These are phyloP conservation scores for Onychomys arenicola DNA, from an alignment of 2,797 vertebrate species.

Conservation along the genomic window DNA sequence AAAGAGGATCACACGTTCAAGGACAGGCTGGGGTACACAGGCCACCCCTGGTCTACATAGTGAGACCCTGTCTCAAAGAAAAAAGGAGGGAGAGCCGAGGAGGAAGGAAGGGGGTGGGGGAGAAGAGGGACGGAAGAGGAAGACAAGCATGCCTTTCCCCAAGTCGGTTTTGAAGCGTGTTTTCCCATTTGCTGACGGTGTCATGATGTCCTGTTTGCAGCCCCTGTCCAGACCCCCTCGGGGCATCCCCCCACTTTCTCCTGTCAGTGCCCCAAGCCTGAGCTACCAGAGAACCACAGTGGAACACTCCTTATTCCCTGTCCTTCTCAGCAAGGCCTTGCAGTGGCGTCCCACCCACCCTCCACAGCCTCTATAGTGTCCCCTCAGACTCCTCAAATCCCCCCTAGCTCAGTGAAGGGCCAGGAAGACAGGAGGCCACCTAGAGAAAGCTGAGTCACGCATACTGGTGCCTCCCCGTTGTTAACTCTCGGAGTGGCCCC, in stretches of 20 bases:
- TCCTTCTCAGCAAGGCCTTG: not conserved
- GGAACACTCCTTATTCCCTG: not conserved
- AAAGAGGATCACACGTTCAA: not conserved
- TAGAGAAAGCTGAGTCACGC: not conserved
- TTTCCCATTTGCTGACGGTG: not conserved
- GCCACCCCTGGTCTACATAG: not conserved
- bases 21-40: not conserved
- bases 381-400: not conserved
- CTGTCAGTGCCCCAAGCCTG: not conserved
- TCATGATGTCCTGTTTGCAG: not conserved
- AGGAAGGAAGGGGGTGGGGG: not conserved
- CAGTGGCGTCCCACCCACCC: not conserved
- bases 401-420: not conserved
- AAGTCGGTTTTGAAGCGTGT: not conserved
- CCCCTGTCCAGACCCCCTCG: not conserved
- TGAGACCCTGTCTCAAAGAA: not conserved
- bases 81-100: not conserved
- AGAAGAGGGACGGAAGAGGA: too few species aligned
- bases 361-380: slow-evolving; percentile 4
- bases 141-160: too few species aligned
- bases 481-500: not conserved
- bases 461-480: too few species aligned
- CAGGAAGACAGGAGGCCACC: not conserved
- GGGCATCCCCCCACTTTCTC: not conserved
- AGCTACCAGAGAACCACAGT: not conserved